Conservation (phyloP, 2,888 invertebrate genomes). For the Cantharis rustica region DNA sequence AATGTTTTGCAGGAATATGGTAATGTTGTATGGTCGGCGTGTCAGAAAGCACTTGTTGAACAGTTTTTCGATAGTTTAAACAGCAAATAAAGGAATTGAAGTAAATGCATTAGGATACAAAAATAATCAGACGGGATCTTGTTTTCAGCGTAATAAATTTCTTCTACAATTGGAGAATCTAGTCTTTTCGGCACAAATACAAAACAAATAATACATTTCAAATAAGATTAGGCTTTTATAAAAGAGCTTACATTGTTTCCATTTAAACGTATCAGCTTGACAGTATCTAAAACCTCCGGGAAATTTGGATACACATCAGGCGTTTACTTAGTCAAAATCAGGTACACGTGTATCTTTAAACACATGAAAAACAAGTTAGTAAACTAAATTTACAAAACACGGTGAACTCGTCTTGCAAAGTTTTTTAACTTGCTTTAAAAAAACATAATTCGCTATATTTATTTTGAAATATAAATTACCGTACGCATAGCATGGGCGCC, state of each 20-base stretch:
- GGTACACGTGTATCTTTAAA: slow-evolving; percentile 18
- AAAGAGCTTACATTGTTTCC: slow-evolving; percentile 36
- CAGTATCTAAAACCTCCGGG: slow-evolving; percentile 34
- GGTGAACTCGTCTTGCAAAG: neutral
- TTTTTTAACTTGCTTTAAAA: neutral
- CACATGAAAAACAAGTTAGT: neutral
- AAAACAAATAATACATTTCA: slow-evolving; percentile 26
- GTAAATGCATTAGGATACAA: slow-evolving; percentile 14
- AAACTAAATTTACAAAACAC: neutral
- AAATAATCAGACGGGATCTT: slow-evolving; percentile 12
- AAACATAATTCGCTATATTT: neutral
- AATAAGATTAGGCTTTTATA: slow-evolving; percentile 33
- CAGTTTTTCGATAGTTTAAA: neutral
- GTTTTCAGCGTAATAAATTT: slow-evolving; percentile 2
- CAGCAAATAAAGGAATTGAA: neutral
- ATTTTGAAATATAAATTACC: neutral
- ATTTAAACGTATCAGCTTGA: slow-evolving; percentile 36
- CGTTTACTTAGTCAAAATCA: slow-evolving; percentile 34
- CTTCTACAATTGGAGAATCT: slow-evolving; percentile 10
- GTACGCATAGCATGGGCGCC: neutral
- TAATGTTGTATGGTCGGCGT: neutral
- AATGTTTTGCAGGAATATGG: neutral
- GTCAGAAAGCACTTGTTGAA: neutral
- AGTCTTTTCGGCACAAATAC: slow-evolving; percentile 16
- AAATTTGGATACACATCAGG: slow-evolving; percentile 39